These are phyloP conservation scores for Phocoena sinus DNA, from an alignment of 2,113 vertebrate species.

Conservation along the genomic window DNA sequence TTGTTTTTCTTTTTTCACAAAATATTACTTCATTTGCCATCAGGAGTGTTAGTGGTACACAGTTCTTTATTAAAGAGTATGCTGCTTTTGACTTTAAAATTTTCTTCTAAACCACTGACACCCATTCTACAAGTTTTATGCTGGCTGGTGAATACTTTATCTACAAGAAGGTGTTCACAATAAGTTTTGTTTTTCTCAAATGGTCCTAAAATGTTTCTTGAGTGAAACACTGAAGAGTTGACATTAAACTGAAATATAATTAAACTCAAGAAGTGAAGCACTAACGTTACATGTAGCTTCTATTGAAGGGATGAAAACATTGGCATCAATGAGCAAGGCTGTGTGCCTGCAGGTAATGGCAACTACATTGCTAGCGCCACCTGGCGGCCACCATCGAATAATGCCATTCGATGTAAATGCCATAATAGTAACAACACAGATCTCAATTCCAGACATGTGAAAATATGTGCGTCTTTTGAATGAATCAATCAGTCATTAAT, in stretches of 20 bases:
- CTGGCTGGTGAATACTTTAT: not conserved
- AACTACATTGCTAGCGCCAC: rapidly evolving
- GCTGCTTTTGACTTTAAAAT: not conserved
- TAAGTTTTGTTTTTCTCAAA: not conserved
- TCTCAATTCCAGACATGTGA: not conserved
- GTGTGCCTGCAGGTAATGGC: rapidly evolving
- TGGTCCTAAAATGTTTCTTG: not conserved
- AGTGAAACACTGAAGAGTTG: not conserved
- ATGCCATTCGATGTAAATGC: rapidly evolving
- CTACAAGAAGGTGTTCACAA: not conserved
- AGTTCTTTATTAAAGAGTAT: not conserved
- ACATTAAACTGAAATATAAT: not conserved
- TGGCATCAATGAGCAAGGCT: not conserved
- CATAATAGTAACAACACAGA: not conserved
- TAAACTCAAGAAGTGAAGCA: not conserved
- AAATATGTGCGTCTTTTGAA: not conserved
- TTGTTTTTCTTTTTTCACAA: not conserved
- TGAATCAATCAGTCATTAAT: not conserved
- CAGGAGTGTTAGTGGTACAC: not conserved
- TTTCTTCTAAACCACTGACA: not conserved
- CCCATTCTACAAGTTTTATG: not conserved
- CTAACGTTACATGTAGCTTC: not conserved
- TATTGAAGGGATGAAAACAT: not conserved
- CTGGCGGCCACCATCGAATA: rapidly evolving
- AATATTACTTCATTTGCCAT: not conserved